Evolutionary conservation across 2,113 vertebrate species (phyloP), one percentile per base, ranked within the genome.

Genomic region (Osmerus mordax): DNA sequence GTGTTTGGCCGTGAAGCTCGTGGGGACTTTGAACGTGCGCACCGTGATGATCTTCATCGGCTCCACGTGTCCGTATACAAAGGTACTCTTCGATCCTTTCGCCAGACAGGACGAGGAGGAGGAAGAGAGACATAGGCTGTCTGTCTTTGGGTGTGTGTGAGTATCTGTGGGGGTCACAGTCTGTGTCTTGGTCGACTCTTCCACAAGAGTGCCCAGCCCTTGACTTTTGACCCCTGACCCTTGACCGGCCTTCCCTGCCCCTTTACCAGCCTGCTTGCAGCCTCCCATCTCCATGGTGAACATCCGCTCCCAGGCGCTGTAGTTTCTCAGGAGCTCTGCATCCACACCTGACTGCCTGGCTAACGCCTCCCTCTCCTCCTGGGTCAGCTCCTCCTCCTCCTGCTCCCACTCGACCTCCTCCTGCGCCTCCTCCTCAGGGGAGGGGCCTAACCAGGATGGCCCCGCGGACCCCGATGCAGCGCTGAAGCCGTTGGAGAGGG

Each of bases 41-140:
- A 97, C 91, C 0, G 95, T 96, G 86, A 95, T 96, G 13, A 98
- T 93, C 21, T 95, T 92, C 78, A 97, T 96, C 12, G 94, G 94
- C 78, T 98, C 96, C 64, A 98, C 83, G 52, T 92, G 93, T 65
- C 94, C 91, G 0, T 99, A 99, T 5, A 97, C 92, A 77, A 98
- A 95, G 9, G 41, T 8, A 12, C 9, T 47, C 41, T 47, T 47
- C 7, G 41, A 5, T 47, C 9, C 9, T 62, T 71, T 83, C 75
- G 90, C 82, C 3, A 21, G 51, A 69, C 21, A 66, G 3, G 65
- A 65, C 12, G 77, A 66, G 25, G 15, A 65, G 65, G 3, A 55
- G 18, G 58, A 23, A 25, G 68, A 41, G 2, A 9, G 13, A 19
- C 28, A n/a, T 5, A 69, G 11, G 9, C 53, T 28, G 65, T 36